phyloP scores from a whole-genome alignment of 2,888 invertebrate species.

The Achlya flavicornis region DNA sequence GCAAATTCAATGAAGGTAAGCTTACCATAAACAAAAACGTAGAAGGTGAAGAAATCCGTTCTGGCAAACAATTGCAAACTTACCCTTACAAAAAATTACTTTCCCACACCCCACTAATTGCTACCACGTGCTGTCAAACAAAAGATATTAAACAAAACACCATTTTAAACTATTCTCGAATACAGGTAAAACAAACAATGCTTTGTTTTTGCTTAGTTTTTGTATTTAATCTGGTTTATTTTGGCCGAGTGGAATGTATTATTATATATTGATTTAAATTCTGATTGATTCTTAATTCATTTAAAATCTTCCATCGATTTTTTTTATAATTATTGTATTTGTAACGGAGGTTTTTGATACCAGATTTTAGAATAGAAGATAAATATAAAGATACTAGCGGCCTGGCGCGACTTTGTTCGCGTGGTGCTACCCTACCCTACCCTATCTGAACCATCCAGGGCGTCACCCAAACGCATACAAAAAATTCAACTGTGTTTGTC shows the following conservation, averaged over 20 bases:
- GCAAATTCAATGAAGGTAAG: background rate
- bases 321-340: no score
- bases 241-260: background rate
- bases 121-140: slow-evolving; percentile 53
- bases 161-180: slow-evolving; percentile 34
- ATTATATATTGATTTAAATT: background rate
- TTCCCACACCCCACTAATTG: slow-evolving; percentile 49
- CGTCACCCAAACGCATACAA: no score
- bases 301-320: no score
- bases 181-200: slow-evolving; percentile 24
- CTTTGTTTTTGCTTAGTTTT: background rate
- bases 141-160: slow-evolving; percentile 29
- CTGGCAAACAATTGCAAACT: background rate
- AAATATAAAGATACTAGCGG: no score
- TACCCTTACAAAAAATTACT: background rate
- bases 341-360: no score
- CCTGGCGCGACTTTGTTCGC: no score
- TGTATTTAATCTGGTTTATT: background rate
- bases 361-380: no score
- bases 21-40: background rate
- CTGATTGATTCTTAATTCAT: no score
- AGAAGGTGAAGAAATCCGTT: background rate
- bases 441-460: no score
- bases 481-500: no score
- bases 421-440: no score